These are phyloP conservation scores for Aradophagus sp. DNA, from an alignment of 1,140 invertebrate species.

Conservation along the genomic window DNA sequence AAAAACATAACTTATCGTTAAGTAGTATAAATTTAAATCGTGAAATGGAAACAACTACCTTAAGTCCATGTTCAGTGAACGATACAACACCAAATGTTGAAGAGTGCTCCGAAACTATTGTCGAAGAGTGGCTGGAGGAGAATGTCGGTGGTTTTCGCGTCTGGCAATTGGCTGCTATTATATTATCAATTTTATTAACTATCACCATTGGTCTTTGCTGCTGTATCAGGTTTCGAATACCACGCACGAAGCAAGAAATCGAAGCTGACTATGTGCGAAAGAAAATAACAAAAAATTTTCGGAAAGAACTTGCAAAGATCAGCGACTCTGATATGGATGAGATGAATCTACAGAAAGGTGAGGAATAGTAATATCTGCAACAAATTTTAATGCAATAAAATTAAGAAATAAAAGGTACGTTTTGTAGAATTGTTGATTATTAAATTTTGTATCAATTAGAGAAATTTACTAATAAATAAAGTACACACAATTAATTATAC, in stretches of 20 bases:
- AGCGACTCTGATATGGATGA: constrained; percentile 89
- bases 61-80: constrained; percentile 53
- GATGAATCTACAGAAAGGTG: constrained; percentile 87
- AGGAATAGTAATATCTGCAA: too few species aligned
- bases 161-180: constrained; percentile 69
- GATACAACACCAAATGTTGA: constrained; percentile 52
- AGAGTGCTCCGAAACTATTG: constrained; percentile 55
- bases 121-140: constrained; percentile 67
- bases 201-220: constrained; percentile 86
- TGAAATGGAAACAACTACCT: constrained; percentile 22
- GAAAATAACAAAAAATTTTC: constrained; percentile 87
- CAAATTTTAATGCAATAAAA: too few species aligned
- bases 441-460: too few species aligned
- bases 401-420: too few species aligned
- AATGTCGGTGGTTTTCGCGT: constrained; percentile 66
- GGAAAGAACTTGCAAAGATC: constrained; percentile 85
- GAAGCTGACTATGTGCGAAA: constrained; percentile 91
- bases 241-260: constrained; percentile 93
- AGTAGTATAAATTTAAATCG: too few species aligned
- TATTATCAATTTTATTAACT: constrained; percentile 67
- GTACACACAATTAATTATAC: too few species aligned
- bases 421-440: too few species aligned
- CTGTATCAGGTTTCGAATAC: constrained; percentile 89
- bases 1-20: too few species aligned
- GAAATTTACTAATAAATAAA: too few species aligned